A percentile compares a stretch with the other conserved stretches of the same genome.
Conservation (phyloP, 2,888 invertebrate genomes). For the Dynastes grantii region DNA sequence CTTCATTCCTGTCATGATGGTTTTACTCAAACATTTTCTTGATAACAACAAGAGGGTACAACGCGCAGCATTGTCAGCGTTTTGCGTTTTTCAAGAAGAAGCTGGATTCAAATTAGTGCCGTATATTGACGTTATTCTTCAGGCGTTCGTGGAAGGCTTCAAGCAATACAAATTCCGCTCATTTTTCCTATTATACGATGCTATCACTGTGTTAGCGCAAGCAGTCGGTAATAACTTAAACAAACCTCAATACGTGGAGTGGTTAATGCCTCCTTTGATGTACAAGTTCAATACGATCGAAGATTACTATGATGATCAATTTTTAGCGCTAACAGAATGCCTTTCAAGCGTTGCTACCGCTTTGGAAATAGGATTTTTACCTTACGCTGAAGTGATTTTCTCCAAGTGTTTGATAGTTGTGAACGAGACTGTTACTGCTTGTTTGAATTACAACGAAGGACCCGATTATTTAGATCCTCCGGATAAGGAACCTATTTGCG, state of each 20-base stretch:
- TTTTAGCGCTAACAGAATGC: constrained; percentile 84
- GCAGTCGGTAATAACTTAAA: constrained; percentile 81
- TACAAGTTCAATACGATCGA: constrained; percentile 81
- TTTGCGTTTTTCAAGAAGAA: constrained; percentile 85
- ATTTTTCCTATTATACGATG: constrained; percentile 83
- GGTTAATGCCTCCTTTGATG: constrained; percentile 83
- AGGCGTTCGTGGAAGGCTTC: constrained; percentile 83
- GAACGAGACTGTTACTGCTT: constrained; percentile 79
- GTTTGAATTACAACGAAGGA: constrained; percentile 75
- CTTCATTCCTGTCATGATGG: constrained; percentile 81
- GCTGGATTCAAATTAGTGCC: constrained; percentile 82
- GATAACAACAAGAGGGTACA: constrained; percentile 85
- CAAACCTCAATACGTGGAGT: constrained; percentile 78
- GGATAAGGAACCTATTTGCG: constrained; percentile 83
- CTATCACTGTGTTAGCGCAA: constrained; percentile 83
- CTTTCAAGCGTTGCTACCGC: constrained; percentile 84
- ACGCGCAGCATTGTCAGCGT: constrained; percentile 85
- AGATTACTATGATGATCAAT: constrained; percentile 80
- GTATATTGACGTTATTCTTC: constrained; percentile 80
- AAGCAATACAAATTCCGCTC: constrained; percentile 80
- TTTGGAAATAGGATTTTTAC: constrained; percentile 80
- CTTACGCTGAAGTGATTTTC: constrained; percentile 82
- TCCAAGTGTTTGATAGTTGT: constrained; percentile 79
- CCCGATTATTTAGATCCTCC: constrained; percentile 80
- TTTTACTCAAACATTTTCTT: constrained; percentile 79